A percentile compares a stretch with the other conserved stretches of the same genome.
These are phyloP conservation scores for Theonella swinhoei DNA, from an alignment of 37 sponge, comb jelly and placozoan species.

Conservation along the genomic window DNA sequence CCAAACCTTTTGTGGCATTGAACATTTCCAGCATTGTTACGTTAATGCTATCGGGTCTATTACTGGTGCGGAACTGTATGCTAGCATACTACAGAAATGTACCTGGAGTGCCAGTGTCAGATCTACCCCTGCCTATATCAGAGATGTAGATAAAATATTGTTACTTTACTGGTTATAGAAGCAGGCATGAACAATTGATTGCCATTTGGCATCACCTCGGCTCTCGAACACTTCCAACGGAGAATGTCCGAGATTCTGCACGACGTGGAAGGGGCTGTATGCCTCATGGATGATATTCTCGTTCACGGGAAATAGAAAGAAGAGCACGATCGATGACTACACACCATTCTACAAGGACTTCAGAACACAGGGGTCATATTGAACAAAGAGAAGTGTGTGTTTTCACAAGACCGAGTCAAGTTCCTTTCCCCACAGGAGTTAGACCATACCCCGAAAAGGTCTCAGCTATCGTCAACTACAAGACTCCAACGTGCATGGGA, in stretches of 20 bases:
- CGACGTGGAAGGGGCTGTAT: neutral
- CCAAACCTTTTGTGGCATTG: too few relatives aligned
- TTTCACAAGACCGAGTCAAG: neutral
- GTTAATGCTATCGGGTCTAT: too few relatives aligned
- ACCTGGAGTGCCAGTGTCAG: too few relatives aligned
- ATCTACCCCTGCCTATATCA: too few relatives aligned
- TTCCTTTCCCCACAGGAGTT: neutral
- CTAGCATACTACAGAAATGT: too few relatives aligned
- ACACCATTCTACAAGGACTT: neutral
- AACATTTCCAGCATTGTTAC: too few relatives aligned
- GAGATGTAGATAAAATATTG: too few relatives aligned
- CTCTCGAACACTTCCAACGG: neutral
- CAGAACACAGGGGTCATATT: neutral
- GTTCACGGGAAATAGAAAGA: neutral
- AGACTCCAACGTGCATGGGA: neutral
- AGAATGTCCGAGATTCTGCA: neutral
- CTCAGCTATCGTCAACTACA: neutral
- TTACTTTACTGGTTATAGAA: too few relatives aligned
- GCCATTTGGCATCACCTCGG: neutral
- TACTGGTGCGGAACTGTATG: too few relatives aligned
- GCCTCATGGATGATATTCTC: conserved; percentile 14
- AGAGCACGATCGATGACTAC: conserved; percentile 8
- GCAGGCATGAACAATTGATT: too few relatives aligned
- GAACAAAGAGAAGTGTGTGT: conserved; percentile 16
- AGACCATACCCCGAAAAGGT: neutral